Base-by-base conservation (phyloP, 2,113 vertebrate genomes). In the Empidonax traillii region DNA sequence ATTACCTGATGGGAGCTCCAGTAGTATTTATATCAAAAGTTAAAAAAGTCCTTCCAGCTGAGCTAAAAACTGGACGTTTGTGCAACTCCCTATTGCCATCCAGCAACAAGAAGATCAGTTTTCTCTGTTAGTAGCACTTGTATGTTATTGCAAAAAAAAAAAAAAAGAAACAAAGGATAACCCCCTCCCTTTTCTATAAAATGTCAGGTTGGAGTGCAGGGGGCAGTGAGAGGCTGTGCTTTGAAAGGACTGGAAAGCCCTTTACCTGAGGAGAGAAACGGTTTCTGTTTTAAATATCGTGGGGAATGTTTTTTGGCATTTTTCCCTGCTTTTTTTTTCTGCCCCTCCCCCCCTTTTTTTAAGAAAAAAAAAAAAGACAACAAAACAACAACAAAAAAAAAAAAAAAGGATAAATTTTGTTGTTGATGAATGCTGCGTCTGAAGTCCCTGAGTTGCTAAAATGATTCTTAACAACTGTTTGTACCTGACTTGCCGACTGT, bases 281-380 rank as follows among this genome's bases (percentile, higher is more conserved):
- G 97, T 97, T 98, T 90, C 97, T 95, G 96, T 95, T 97, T 93
- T 97, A 97, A 98, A 96, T 98, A 87, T 97, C 33, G 95, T 96
- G 98, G 97, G 91, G 97, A 98, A 98, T 96, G 97, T 96, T 96
- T 96, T 91, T 91, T 97, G 96, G 96, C 97, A 93, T 98, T 98
- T 97, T 97, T 92, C 96, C 95, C 87, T 80, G 94, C 97, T 98
- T 97, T 96, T 90, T 90, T 90, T 96, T 95, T 91, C 90, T 84
- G 46, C 86, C 27, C 41, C 68, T 67, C 44, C 28, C 94, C 94
- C 87, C 83, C 11, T 30, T 71, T 89, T 84, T 87, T 25, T 43
- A 65, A n/a, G 2, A 8, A 19, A 27, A 35, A 17, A 15, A 69
- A 78, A 94, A 94, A 47, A 23, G 47, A 33, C 10, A 30, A 12